phyloP scores from a whole-genome alignment of 53 echinoderm and acorn worm genomes.

The Holothuria scabra region DNA sequence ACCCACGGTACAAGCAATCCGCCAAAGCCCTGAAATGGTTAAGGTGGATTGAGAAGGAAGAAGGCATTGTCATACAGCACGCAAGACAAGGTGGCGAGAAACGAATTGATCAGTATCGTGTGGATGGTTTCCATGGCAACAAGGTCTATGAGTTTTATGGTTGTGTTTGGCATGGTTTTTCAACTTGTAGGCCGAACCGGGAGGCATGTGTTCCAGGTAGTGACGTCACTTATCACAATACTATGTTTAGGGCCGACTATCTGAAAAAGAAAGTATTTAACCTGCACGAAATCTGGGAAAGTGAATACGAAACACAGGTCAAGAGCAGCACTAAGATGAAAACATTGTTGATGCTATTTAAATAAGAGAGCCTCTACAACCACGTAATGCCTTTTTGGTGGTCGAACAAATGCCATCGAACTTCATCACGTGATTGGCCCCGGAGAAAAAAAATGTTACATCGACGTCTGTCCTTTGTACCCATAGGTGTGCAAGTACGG shows the following conservation, averaged over 20 bases:
- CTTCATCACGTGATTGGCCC: slow-evolving; percentile 37
- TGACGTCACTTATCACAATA: too few species aligned
- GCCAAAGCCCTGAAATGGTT: slow-evolving; percentile 48
- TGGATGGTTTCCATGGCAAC: slow-evolving; percentile 45
- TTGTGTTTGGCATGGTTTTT: too few species aligned
- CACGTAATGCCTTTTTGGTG: slow-evolving; percentile 47
- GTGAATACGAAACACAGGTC: background rate
- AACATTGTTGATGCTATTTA: slow-evolving; percentile 10
- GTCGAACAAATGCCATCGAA: too few species aligned
- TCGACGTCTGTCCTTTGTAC: too few species aligned
- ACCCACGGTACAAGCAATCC: slow-evolving; percentile 31
- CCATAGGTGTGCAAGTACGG: too few species aligned
- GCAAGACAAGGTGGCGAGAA: slow-evolving; percentile 40
- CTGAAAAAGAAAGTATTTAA: too few species aligned
- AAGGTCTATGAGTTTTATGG: too few species aligned
- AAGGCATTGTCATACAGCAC: slow-evolving; percentile 33
- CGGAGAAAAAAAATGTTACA: slow-evolving; percentile 16
- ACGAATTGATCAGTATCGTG: background rate
- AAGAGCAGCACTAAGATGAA: slow-evolving; percentile 41
- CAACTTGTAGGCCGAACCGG: too few species aligned
- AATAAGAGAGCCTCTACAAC: slow-evolving; percentile 17
- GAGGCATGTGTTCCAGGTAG: too few species aligned
- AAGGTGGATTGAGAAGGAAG: slow-evolving; percentile 19
- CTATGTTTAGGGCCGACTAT: too few species aligned
- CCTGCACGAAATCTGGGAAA: background rate